Evolutionary conservation across 2,113 vertebrate species (phyloP).

Genomic region (Archilochus colubris): DNA sequence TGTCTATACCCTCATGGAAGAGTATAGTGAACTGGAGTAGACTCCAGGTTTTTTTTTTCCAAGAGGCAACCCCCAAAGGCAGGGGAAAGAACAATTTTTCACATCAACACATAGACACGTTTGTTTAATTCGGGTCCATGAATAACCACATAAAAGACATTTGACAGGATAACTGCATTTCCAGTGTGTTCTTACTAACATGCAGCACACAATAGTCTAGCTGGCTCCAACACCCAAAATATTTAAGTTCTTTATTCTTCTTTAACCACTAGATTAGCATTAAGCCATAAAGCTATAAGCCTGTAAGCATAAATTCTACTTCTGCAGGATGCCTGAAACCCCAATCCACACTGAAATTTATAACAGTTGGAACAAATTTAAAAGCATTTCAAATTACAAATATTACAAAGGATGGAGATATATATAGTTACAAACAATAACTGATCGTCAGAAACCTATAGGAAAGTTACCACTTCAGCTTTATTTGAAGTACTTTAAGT

Average conservation of each 20-base stretch:
- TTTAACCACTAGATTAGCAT: neutral
- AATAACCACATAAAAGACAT: neutral
- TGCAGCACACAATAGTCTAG: neutral
- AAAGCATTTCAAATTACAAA: neutral
- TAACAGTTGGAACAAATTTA: no score
- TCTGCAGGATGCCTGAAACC: neutral
- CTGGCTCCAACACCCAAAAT: neutral
- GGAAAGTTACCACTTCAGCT: neutral
- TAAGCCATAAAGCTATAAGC: neutral
- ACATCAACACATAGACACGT: neutral
- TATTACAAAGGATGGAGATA: neutral
- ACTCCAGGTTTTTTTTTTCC: accelerated
- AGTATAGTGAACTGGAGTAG: neutral
- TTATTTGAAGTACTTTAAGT: neutral
- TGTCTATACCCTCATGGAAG: neutral
- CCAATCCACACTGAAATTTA: neutral
- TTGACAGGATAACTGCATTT: neutral
- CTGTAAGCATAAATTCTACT: neutral
- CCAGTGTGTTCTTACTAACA: neutral
- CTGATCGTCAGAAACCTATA: neutral
- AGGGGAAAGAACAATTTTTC: neutral
- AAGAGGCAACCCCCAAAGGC: neutral
- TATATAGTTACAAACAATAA: neutral
- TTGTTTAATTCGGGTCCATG: neutral
- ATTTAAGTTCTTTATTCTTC: neutral